Evolutionary conservation across 2,888 invertebrate genomes (phyloP).

Genomic region (Latrodectus hesperus): DNA sequence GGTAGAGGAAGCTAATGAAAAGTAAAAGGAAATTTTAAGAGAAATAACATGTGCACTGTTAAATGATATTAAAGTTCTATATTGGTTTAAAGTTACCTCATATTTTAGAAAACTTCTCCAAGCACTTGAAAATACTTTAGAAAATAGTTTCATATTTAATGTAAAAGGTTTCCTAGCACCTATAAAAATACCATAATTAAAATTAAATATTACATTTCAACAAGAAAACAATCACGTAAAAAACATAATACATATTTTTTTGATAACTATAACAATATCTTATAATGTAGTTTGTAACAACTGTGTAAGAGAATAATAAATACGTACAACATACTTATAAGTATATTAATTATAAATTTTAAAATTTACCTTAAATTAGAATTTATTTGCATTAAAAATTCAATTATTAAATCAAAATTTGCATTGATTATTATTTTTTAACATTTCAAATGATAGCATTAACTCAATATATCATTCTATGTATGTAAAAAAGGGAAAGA

Average conservation of each 20-base stretch:
- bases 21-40: background rate
- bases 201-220: background rate
- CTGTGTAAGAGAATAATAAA: no score
- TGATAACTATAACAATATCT: background rate
- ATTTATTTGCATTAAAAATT: no score
- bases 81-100: slow-evolving; percentile 23
- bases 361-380: no score
- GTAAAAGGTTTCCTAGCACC: slow-evolving; percentile 11
- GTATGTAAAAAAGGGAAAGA: no score
- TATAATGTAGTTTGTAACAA: background rate
- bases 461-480: no score
- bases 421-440: no score
- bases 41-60: background rate
- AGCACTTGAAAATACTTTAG: slow-evolving; percentile 33
- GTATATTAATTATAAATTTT: no score
- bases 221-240: background rate
- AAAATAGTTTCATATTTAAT: slow-evolving; percentile 28
- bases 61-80: background rate
- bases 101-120: slow-evolving; percentile 36
- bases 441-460: no score
- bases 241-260: background rate
- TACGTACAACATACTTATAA: no score
- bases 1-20: slow-evolving; percentile 77
- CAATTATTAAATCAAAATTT: no score
- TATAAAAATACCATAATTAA: background rate